These are phyloP conservation scores for Meiosimyza platycephala DNA, from an alignment of 2,888 invertebrate genomes.

Conservation along the genomic window DNA sequence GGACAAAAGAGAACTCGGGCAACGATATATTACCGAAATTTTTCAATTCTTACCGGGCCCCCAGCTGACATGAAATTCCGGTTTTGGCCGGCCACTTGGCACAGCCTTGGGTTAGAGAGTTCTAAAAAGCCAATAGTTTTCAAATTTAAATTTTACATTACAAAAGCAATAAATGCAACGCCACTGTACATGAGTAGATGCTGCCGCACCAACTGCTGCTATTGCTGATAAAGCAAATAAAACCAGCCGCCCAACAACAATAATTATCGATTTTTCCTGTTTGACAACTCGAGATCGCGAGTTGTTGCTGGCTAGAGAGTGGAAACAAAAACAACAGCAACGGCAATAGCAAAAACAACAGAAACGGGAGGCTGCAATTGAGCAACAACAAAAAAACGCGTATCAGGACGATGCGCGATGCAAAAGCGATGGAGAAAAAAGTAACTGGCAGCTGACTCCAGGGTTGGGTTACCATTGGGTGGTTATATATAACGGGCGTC, in stretches of 20 bases:
- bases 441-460: neutral
- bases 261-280: slow-evolving; percentile 29
- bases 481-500: neutral
- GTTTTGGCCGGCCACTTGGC: too few relatives aligned
- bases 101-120: too few relatives aligned
- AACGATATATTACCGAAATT: too few relatives aligned
- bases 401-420: slow-evolving; percentile 3
- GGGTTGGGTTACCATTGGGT: neutral
- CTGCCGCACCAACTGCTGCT: neutral
- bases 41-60: too few relatives aligned
- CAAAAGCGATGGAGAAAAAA: neutral
- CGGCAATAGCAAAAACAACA: neutral
- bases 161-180: too few relatives aligned
- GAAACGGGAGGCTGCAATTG: neutral
- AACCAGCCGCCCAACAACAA: slow-evolving; percentile 24
- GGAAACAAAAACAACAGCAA: neutral
- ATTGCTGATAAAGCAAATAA: slow-evolving; percentile 1
- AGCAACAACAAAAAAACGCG: neutral
- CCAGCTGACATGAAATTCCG: too few relatives aligned
- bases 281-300: slow-evolving; percentile 24
- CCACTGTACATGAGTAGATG: too few relatives aligned
- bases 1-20: too few relatives aligned
- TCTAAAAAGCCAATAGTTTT: too few relatives aligned
- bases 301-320: slow-evolving; percentile 17
- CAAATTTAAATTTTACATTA: too few relatives aligned